Conservation (phyloP, 2,888 invertebrate genomes). For the Kuschelorhynchus macadamiae region DNA sequence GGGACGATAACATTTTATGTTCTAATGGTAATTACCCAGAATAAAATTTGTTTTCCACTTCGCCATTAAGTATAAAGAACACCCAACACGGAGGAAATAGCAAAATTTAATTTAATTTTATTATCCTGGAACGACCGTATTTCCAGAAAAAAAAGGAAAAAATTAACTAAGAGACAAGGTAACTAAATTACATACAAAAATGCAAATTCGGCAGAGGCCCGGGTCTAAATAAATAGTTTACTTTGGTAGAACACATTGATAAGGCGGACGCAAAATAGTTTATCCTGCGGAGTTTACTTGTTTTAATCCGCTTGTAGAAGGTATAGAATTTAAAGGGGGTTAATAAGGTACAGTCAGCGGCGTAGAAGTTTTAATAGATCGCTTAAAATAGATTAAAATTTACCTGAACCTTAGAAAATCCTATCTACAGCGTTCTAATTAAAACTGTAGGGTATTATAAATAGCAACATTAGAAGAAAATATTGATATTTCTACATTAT, state of each 20-base stretch:
- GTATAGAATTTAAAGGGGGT: conserved; percentile 26
- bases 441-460: too few relatives aligned
- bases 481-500: too few relatives aligned
- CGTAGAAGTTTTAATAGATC: conserved; percentile 6
- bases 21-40: not conserved
- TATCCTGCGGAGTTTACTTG: conserved; percentile 37
- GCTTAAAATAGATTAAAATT: too few relatives aligned
- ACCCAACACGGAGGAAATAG: too few relatives aligned
- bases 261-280: conserved; percentile 39
- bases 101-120: too few relatives aligned
- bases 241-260: conserved; percentile 39
- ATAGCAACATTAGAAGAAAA: too few relatives aligned
- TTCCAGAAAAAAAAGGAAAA: not conserved
- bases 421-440: too few relatives aligned
- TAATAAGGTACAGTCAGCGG: conserved; percentile 19
- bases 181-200: conserved; percentile 21
- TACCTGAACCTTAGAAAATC: too few relatives aligned
- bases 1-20: too few relatives aligned
- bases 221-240: conserved; percentile 39
- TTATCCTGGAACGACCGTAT: not conserved
- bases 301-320: conserved; percentile 27
- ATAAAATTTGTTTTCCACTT: not conserved
- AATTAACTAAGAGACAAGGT: conserved; percentile 3
- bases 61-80: not conserved
- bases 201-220: conserved; percentile 18